Evolutionary conservation across 2,888 invertebrate species (phyloP).

Genomic region (Aphodius granarius): DNA sequence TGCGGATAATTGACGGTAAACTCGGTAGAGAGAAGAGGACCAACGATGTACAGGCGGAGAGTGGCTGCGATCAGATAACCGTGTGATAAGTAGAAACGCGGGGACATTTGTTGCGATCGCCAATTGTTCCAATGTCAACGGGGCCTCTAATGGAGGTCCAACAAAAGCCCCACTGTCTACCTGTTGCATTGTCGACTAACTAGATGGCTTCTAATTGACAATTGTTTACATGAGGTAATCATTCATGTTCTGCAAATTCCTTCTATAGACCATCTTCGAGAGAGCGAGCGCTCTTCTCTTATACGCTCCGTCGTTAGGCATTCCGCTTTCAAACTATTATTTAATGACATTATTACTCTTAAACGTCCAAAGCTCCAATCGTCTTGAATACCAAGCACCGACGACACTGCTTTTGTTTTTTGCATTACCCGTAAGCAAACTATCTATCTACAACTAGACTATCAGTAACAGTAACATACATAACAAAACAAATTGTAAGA

Average conservation of each 20-base stretch:
- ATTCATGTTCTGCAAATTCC: slow-evolving; percentile 55
- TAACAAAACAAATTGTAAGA: not conserved
- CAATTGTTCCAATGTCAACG: slow-evolving; percentile 48
- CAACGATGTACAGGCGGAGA: not conserved
- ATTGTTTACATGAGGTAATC: slow-evolving; percentile 54
- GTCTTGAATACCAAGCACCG: not conserved
- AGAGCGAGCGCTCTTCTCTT: slow-evolving; percentile 18
- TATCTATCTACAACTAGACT: not conserved
- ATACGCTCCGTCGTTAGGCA: not conserved
- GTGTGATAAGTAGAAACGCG: slow-evolving; percentile 50
- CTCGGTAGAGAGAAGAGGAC: not conserved
- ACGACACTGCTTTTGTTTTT: not conserved
- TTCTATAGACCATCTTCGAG: slow-evolving; percentile 42
- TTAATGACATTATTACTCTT: slow-evolving; percentile 12
- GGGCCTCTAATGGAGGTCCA: slow-evolving; percentile 47
- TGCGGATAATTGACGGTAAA: not conserved
- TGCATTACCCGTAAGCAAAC: not conserved
- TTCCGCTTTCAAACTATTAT: not conserved
- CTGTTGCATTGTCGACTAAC: slow-evolving; percentile 51
- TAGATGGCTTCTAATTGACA: slow-evolving; percentile 54
- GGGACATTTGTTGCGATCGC: slow-evolving; percentile 50
- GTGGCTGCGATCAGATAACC: slow-evolving; percentile 39
- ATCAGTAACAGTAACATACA: not conserved
- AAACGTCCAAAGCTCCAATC: slow-evolving; percentile 3
- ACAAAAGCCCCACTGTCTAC: slow-evolving; percentile 50